These are phyloP conservation scores for Chloroceryle aenea DNA, from an alignment of 2,113 vertebrate genomes.

Conservation along the genomic window DNA sequence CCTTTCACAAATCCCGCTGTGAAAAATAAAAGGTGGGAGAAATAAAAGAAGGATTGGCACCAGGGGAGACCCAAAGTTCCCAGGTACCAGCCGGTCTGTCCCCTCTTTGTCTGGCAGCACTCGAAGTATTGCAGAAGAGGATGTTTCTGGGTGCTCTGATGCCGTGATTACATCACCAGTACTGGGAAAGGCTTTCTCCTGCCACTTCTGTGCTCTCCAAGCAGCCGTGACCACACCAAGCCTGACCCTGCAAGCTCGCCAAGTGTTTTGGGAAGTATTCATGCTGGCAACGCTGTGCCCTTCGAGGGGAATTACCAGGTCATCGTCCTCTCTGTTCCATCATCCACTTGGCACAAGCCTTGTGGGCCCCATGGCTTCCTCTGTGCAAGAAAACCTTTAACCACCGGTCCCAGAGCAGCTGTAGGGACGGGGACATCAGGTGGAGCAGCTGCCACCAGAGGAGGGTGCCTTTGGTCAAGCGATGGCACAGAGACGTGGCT, in stretches of 20 bases:
- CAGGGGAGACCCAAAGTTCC: fast-evolving
- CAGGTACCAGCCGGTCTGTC: fast-evolving
- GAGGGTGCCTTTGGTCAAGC: not conserved
- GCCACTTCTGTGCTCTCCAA: fast-evolving
- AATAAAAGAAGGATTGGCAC: not conserved
- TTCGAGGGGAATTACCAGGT: fast-evolving
- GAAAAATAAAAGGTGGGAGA: not conserved
- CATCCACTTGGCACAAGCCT: not conserved
- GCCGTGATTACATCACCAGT: fast-evolving
- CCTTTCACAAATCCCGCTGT: not conserved
- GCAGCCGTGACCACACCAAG: not conserved
- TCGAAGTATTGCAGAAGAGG: not conserved
- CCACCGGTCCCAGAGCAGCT: not conserved
- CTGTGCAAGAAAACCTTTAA: not conserved
- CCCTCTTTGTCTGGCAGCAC: fast-evolving
- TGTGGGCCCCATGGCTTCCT: not conserved
- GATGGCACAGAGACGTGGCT: not conserved
- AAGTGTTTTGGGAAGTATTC: fast-evolving
- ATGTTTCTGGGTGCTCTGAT: not conserved
- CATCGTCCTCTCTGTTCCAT: not conserved
- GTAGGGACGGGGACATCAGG: fast-evolving
- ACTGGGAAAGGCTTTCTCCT: not conserved
- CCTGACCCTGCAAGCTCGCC: not conserved
- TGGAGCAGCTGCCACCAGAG: not conserved
- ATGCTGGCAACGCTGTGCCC: fast-evolving